These are phyloP conservation scores for Merops nubicus DNA, from an alignment of 2,113 vertebrate species.

Conservation along the genomic window DNA sequence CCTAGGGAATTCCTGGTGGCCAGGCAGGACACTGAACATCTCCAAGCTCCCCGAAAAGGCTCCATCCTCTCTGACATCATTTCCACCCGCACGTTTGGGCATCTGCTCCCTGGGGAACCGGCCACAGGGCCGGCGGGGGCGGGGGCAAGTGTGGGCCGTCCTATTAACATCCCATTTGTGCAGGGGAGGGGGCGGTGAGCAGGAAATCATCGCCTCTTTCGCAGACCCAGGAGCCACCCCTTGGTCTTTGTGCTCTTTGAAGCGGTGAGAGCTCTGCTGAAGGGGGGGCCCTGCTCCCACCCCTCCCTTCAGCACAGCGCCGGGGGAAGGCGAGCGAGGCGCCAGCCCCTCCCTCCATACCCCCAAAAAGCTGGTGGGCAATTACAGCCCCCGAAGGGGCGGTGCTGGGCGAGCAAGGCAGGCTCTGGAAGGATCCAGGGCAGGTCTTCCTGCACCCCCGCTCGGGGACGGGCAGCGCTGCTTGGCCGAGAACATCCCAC, in stretches of 20 bases:
- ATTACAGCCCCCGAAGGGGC: background rate
- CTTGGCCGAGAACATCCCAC: background rate
- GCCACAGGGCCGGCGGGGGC: background rate
- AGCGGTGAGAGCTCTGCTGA: background rate
- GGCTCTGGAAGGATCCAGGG: background rate
- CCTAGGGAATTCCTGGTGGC: accelerated
- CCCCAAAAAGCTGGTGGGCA: background rate
- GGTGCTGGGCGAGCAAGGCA: background rate
- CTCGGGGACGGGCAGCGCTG: background rate
- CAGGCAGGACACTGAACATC: background rate
- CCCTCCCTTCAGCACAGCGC: background rate
- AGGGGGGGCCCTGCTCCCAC: background rate
- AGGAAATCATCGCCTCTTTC: conserved; percentile 27
- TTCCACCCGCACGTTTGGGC: background rate
- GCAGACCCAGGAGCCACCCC: background rate
- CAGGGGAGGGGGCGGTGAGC: background rate
- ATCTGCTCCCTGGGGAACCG: background rate
- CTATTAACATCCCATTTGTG: background rate
- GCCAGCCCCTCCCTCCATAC: background rate
- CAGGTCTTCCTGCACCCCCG: background rate
- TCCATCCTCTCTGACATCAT: background rate
- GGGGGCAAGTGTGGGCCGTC: background rate
- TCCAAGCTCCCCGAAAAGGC: background rate
- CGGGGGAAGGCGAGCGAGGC: background rate
- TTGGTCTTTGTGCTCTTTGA: conserved; percentile 12